Evolutionary conservation across 2,797 vertebrate species (phyloP).

Genomic region (Serranus cabrilla): DNA sequence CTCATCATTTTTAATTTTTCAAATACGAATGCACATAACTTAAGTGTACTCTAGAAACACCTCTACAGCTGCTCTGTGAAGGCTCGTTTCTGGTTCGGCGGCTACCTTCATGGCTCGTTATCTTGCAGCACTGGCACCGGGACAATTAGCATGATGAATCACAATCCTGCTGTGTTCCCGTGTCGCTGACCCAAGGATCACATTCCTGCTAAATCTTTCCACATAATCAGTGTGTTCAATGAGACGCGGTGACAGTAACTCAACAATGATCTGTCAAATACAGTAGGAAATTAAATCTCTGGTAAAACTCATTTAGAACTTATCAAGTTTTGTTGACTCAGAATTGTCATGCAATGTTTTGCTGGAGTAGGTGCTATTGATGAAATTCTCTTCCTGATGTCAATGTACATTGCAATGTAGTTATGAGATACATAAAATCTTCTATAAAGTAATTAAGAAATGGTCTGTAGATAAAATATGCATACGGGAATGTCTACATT

Average conservation of each 20-base stretch:
- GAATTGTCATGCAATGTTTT: neutral
- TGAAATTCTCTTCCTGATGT: neutral
- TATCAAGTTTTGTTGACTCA: neutral
- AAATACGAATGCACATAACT: slow-evolving; percentile 45
- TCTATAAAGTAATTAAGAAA: neutral
- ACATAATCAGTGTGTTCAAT: neutral
- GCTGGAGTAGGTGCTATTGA: neutral
- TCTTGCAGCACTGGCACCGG: neutral
- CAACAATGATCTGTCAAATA: neutral
- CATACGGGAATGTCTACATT: neutral
- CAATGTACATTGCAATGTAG: neutral
- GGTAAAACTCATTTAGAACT: neutral
- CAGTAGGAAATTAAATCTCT: too few species aligned
- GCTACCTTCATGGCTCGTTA: slow-evolving; percentile 40
- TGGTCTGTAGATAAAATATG: neutral
- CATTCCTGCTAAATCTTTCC: slow-evolving; percentile 5
- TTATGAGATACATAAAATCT: neutral
- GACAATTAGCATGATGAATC: slow-evolving; percentile 44
- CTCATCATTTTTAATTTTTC: slow-evolving; percentile 26
- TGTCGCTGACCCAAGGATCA: slow-evolving; percentile 16
- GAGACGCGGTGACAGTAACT: neutral
- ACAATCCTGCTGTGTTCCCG: slow-evolving; percentile 1
- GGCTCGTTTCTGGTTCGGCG: slow-evolving; percentile 20
- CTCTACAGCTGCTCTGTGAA: slow-evolving; percentile 10
- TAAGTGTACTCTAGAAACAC: slow-evolving; percentile 16